Evolutionary conservation across 2,113 vertebrate species (phyloP), one percentile per base, ranked within the genome.

Genomic region (Vombatus ursinus): DNA sequence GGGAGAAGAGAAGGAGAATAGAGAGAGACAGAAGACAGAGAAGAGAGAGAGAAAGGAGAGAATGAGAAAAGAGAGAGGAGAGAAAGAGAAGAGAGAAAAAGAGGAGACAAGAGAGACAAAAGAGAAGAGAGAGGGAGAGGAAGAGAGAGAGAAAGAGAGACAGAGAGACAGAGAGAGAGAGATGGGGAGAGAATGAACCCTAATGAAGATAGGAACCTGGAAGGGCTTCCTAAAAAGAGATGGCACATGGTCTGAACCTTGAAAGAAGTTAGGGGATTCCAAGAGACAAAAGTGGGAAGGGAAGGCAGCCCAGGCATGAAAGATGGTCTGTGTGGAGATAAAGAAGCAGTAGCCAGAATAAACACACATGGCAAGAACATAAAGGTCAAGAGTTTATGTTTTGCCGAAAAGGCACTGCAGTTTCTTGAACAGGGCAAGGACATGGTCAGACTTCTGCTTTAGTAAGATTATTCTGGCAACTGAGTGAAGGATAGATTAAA

Each of bases 111-210:
- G n/a, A n/a, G n/a, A n/a, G n/a, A n/a, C n/a, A n/a, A n/a, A n/a
- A n/a, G n/a, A n/a, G n/a, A n/a, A n/a, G n/a, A n/a, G n/a, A n/a
- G n/a, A n/a, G n/a, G n/a, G n/a, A n/a, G n/a, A n/a, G n/a, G n/a
- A n/a, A 14, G 2, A 68, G 12, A 28, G 8, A 28, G 8, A 8
- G 0, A 57, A 9, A 26, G 9, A 25, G 9, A 57, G 0, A 11
- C 0, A 28, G 1, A 37, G 31, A 28, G 31, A 37, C 1, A 68
- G 37, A 37, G 12, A 77, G 37, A 84, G 68, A 84, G 22, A 44
- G 16, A 84, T 44, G n/a, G n/a, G n/a, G n/a, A n/a, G n/a, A n/a
- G n/a, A n/a, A n/a, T 84, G 57, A 12, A n/a, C 16, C 5, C n/a
- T 44, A 44, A 68, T 37, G 57, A 10, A 8, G 11, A 57, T 11